Percentiles rank a stretch among this genome's conserved stretches.
phyloP scores from a whole-genome alignment of 2,113 vertebrate genomes.

The Scartelaos histophorus region DNA sequence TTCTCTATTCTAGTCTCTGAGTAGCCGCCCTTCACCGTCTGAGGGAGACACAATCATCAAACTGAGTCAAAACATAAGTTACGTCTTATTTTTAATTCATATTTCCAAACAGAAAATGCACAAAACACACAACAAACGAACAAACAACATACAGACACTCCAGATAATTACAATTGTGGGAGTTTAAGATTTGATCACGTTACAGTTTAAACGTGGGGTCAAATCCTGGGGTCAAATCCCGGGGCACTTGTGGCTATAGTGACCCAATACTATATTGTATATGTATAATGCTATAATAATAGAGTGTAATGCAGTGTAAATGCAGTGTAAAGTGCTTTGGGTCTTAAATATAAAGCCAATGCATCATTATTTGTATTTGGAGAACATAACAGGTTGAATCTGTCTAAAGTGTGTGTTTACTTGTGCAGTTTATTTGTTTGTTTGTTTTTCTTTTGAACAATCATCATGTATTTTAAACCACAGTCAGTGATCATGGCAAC shows the following conservation, averaged over 20 bases:
- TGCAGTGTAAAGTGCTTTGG: too few species aligned
- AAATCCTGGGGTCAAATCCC: too few species aligned
- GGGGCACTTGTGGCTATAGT: too few species aligned
- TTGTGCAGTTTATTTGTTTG: background rate
- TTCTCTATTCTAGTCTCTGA: slow-evolving; percentile 98
- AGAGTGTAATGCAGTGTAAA: too few species aligned
- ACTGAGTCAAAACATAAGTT: background rate
- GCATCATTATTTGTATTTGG: background rate
- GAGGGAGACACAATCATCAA: slow-evolving; percentile 15
- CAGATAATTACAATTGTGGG: too few species aligned
- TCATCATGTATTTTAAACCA: background rate
- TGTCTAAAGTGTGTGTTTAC: too few species aligned
- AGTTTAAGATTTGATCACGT: background rate
- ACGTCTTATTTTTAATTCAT: background rate
- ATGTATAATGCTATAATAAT: too few species aligned
- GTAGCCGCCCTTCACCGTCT: slow-evolving; percentile 99
- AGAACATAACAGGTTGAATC: background rate
- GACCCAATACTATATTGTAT: too few species aligned
- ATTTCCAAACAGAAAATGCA: background rate
- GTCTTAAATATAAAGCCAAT: too few species aligned
- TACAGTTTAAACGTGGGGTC: background rate
- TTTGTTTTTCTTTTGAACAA: background rate
- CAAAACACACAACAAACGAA: too few species aligned
- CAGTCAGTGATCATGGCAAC: slow-evolving; percentile 31
- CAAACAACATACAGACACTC: too few species aligned